phyloP scores from a whole-genome alignment of 2,888 invertebrate genomes.

The Alentia gelatinosa region DNA sequence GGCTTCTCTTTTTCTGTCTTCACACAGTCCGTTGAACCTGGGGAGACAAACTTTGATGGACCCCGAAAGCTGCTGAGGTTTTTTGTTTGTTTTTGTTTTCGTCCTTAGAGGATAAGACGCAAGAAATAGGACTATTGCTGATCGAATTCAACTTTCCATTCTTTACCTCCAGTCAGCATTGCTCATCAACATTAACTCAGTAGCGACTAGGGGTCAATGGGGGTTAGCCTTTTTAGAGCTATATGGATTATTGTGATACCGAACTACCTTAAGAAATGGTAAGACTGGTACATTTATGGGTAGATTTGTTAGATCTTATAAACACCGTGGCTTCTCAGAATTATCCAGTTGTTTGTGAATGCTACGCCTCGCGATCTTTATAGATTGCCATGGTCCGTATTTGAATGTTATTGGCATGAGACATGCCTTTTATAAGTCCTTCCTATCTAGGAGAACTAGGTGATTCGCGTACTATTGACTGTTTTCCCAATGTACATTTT shows the following conservation, averaged over 20 bases:
- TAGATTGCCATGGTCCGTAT: neutral
- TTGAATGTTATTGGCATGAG: neutral
- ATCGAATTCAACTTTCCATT: neutral
- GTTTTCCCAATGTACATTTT: neutral
- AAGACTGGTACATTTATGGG: neutral
- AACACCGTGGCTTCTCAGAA: too few relatives aligned
- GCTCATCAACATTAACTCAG: neutral
- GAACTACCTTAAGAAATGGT: neutral
- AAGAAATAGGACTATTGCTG: neutral
- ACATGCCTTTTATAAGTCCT: neutral
- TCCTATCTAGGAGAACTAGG: neutral
- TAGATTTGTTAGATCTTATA: neutral
- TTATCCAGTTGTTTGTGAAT: neutral
- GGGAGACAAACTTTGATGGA: neutral
- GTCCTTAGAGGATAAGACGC: neutral
- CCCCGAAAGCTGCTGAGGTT: constrained; percentile 13
- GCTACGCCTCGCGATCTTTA: neutral
- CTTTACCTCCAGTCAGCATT: neutral
- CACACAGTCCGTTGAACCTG: neutral
- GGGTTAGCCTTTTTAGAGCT: neutral
- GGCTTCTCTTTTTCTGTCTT: neutral
- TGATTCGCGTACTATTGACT: neutral
- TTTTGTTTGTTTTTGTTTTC: neutral
- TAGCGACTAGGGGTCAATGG: neutral
- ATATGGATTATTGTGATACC: constrained; percentile 30